Base-by-base conservation (phyloP, 2,797 vertebrate genomes). In the Coluber constrictor region DNA sequence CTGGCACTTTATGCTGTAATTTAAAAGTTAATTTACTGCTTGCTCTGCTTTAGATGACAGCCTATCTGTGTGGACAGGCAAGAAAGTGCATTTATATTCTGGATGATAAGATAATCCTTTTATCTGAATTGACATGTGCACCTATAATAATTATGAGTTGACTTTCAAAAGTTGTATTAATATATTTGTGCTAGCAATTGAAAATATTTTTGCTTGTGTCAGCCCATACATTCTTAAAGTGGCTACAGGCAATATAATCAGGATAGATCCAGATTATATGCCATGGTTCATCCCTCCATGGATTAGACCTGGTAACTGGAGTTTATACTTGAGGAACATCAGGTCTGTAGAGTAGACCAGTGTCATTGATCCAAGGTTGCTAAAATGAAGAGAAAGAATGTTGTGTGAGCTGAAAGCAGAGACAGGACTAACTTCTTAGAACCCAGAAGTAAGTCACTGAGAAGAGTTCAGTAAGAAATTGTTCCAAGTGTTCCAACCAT, bases 71-170 rank as follows among this genome's bases (percentile, higher is more conserved):
- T 86, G 89, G 91, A 60, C 3, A 13, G 86, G 6, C 92, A 88
- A 87, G 86, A 32, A 93, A 93, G 92, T 93, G 54, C 18, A 94
- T 91, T 93, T 25, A 8, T 90, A 43, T 23, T 93, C 90, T 23
- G n/a, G 90, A 90, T 93, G 55, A 18, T 51, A 37, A 61, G 9
- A 27, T 37, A 90, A 90, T 70, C 79, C 37, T 90, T 87, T 88
- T n/a, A 61, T 47, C n/a, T 87, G 70, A 89, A 83, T 54, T 93
- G 63, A 90, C 57, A 47, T 60, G 27, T 11, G 32, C 47, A 93
- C 93, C 43, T 27, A 37, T 43, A 66, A 55, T 60, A 92, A 2
- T 89, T 90, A n/a, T 93, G 3, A 92, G 93, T 5, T 56, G 93
- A 91, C 0, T 91, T 88, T 47, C 88, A 87, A 32, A 11, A 92